Percentiles rank a stretch among this genome's conserved stretches.
These are phyloP conservation scores for Gadopsis marmoratus DNA, from an alignment of 2,797 vertebrate genomes.

Conservation along the genomic window DNA sequence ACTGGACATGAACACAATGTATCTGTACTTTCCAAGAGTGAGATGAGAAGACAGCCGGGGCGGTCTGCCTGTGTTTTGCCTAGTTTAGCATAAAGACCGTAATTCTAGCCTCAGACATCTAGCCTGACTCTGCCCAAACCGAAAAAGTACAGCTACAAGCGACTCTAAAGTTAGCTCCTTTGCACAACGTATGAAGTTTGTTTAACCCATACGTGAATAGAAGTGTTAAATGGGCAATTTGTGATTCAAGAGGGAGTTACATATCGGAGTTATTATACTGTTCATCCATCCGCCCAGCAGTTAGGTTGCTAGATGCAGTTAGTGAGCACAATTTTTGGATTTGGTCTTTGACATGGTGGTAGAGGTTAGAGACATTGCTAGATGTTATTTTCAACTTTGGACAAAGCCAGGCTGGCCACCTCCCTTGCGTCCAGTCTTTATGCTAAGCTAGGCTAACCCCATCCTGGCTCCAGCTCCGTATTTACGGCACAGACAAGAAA, in stretches of 20 bases:
- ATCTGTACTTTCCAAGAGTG: background rate
- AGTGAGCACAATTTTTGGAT: background rate
- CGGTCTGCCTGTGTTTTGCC: background rate
- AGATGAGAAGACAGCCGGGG: background rate
- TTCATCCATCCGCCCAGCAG: background rate
- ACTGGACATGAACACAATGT: background rate
- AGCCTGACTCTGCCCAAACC: background rate
- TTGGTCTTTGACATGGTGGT: background rate
- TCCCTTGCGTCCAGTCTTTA: background rate
- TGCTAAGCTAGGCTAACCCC: slow-evolving; percentile 10
- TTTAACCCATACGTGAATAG: background rate
- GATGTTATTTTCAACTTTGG: background rate
- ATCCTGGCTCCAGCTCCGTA: background rate
- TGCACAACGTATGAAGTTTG: background rate
- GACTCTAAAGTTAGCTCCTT: background rate
- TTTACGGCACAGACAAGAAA: background rate
- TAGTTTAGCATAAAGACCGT: slow-evolving; percentile 23
- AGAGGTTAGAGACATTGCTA: background rate
- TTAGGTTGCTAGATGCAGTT: background rate
- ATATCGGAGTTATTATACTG: background rate
- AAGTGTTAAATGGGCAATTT: background rate
- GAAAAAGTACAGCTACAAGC: background rate
- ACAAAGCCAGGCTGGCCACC: background rate
- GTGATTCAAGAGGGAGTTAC: background rate
- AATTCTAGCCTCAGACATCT: background rate